A percentile compares a stretch with the other conserved stretches of the same genome.
These are phyloP conservation scores for Asobara japonica DNA, from an alignment of 1,140 invertebrate genomes.

Conservation along the genomic window DNA sequence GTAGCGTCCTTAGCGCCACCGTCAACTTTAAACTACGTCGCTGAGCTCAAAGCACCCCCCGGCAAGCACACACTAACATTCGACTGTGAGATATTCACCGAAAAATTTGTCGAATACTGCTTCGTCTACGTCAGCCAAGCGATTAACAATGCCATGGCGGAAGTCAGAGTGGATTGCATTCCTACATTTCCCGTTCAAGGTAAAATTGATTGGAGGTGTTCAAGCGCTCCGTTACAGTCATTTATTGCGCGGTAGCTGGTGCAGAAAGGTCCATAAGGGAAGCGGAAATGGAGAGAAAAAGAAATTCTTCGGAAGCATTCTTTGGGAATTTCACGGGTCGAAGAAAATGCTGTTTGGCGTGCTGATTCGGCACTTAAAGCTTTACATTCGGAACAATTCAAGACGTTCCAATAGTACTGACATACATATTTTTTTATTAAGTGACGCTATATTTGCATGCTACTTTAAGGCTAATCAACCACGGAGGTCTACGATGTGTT, in stretches of 20 bases:
- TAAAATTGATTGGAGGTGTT: constrained; percentile 56
- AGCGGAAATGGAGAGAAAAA: neutral
- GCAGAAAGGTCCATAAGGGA: neutral
- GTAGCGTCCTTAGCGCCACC: constrained; percentile 72
- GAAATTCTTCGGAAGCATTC: too few relatives aligned
- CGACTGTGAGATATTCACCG: constrained; percentile 83
- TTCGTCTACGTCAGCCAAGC: constrained; percentile 87
- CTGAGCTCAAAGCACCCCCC: constrained; percentile 68
- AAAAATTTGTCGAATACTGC: constrained; percentile 84
- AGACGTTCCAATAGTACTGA: too few relatives aligned
- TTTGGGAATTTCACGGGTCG: too few relatives aligned
- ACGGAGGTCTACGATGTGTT: too few relatives aligned
- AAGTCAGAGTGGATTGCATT: constrained; percentile 82
- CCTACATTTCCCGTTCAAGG: constrained; percentile 81
- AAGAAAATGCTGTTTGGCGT: too few relatives aligned
- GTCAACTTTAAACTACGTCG: constrained; percentile 59
- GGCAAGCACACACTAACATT: constrained; percentile 80
- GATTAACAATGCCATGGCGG: constrained; percentile 81
- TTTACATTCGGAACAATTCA: too few relatives aligned
- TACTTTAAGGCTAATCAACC: too few relatives aligned
- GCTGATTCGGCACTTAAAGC: too few relatives aligned
- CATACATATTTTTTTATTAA: too few relatives aligned
- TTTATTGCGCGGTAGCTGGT: neutral
- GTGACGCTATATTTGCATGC: too few relatives aligned
- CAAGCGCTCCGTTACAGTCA: neutral